Conservation (phyloP, 2,888 invertebrate genomes). For the Syrphus vitripennis region DNA sequence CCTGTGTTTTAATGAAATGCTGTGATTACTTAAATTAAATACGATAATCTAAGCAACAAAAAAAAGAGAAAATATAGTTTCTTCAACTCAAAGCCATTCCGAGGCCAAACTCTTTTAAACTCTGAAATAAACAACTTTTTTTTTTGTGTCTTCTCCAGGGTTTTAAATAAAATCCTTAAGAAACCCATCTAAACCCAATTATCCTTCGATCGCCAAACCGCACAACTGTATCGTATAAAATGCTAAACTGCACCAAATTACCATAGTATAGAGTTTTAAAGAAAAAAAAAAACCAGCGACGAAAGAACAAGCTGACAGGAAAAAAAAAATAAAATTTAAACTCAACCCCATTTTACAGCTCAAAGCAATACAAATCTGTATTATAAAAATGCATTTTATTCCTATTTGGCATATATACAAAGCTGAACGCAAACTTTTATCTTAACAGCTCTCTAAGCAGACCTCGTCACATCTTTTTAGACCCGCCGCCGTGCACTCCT, state of each 20-base stretch:
- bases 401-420: neutral
- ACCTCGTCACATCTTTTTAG: conserved; percentile 8
- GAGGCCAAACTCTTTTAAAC: neutral
- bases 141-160: neutral
- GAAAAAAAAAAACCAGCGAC: neutral
- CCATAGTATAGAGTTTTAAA: conserved; percentile 12
- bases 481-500: neutral
- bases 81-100: too few relatives aligned
- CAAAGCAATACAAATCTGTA: conserved; percentile 45
- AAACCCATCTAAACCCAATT: conserved; percentile 46
- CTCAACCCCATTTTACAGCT: conserved; percentile 39
- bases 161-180: neutral
- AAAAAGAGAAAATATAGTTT: neutral
- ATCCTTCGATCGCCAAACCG: conserved; percentile 44
- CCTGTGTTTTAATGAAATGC: neutral
- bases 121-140: neutral
- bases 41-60: neutral
- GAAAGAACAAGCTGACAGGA: neutral
- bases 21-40: neutral
- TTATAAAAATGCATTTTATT: conserved; percentile 47
- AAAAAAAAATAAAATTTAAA: neutral
- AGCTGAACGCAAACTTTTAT: conserved; percentile 51
- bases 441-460: conserved; percentile 50
- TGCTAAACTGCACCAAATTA: conserved; percentile 33
- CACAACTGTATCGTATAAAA: conserved; percentile 35